Conservation (phyloP, 2,797 vertebrate genomes). For the Tolypeutes matacus region DNA sequence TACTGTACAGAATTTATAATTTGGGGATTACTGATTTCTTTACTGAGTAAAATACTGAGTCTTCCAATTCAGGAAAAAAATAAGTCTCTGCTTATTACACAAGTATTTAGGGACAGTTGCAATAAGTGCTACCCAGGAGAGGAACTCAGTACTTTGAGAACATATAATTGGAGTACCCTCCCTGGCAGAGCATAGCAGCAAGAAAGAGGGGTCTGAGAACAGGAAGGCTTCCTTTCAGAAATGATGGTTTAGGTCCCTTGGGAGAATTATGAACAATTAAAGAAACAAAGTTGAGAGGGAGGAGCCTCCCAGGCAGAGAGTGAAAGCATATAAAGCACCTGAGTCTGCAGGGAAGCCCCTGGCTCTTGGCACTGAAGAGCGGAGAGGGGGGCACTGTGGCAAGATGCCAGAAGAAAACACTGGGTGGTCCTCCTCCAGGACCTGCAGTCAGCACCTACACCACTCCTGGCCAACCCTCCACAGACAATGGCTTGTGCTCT, state of each 20-base stretch:
- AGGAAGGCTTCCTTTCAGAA: not conserved
- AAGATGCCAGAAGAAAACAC: not conserved
- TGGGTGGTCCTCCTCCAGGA: not conserved
- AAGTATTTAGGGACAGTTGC: not conserved
- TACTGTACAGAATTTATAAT: not conserved
- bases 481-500: not conserved
- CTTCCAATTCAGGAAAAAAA: not conserved
- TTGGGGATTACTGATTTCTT: not conserved
- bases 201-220: not conserved
- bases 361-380: not conserved
- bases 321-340: no score
- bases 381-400: not conserved
- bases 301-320: no score
- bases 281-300: not conserved
- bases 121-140: not conserved
- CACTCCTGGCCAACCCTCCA: no score
- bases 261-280: not conserved
- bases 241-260: accelerated
- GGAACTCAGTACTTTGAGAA: not conserved
- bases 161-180: no score
- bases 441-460: no score
- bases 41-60: not conserved
- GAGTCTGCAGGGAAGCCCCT: not conserved
- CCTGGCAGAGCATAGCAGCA: no score
- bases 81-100: not conserved